A percentile compares a stretch with the other conserved stretches of the same genome.
Evolutionary conservation across 2,888 invertebrate genomes (phyloP).

Genomic region (Sturmia bella): DNA sequence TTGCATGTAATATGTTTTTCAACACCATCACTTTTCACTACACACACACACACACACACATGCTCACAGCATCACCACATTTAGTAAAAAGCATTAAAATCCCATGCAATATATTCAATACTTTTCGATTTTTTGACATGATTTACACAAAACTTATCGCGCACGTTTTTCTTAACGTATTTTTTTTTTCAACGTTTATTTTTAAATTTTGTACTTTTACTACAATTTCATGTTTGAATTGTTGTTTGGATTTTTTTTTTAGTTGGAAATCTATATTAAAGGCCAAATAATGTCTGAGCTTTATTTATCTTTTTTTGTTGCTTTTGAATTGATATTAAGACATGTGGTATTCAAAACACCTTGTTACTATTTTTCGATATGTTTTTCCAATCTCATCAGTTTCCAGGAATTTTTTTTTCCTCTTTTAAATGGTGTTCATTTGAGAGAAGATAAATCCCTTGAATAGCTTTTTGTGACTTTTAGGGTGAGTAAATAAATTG

Average conservation of each 20-base stretch:
- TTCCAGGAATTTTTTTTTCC: conserved; percentile 55
- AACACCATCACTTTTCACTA: conserved; percentile 56
- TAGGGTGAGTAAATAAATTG: neutral
- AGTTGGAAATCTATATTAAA: conserved; percentile 58
- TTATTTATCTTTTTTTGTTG: conserved; percentile 6
- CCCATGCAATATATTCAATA: conserved; percentile 67
- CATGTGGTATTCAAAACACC: conserved; percentile 66
- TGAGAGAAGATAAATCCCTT: conserved; percentile 16
- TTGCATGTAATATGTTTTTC: conserved; percentile 62
- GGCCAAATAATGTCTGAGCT: conserved; percentile 38
- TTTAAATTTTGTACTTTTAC: conserved; percentile 52
- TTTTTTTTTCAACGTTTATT: conserved; percentile 69
- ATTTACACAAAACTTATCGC: conserved; percentile 79
- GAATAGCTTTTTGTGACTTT: conserved; percentile 14
- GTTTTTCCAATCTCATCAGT: conserved; percentile 55
- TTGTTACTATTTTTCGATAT: conserved; percentile 47
- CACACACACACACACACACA: conserved; percentile 1
- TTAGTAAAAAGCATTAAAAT: conserved; percentile 24
- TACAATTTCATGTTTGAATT: conserved; percentile 61
- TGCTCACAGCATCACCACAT: conserved; percentile 6
- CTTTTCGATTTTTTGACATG: conserved; percentile 75
- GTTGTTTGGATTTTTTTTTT: conserved; percentile 53
- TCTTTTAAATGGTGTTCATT: conserved; percentile 44
- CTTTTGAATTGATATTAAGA: conserved; percentile 54
- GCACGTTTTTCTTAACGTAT: conserved; percentile 77